These are phyloP conservation scores for Larimichthys polyactis DNA, from an alignment of 2,113 vertebrate genomes.

Conservation along the genomic window DNA sequence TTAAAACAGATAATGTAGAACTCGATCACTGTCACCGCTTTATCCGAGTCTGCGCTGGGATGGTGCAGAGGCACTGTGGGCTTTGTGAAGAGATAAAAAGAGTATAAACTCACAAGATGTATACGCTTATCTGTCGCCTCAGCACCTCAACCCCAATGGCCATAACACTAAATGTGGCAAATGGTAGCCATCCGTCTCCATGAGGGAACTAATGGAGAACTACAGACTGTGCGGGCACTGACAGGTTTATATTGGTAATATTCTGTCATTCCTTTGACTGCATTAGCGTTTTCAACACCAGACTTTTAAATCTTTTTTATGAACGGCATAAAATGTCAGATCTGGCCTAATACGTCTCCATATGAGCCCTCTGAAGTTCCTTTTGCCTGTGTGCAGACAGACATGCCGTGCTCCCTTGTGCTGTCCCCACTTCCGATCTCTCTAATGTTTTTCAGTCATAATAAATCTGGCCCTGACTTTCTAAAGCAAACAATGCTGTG, in stretches of 20 bases:
- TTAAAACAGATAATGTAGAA: not conserved
- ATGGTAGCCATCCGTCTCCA: constrained; percentile 66
- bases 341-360: constrained; percentile 58
- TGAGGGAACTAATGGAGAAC: constrained; percentile 43
- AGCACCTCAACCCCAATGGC: constrained; percentile 32
- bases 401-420: constrained; percentile 86
- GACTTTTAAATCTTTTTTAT: constrained; percentile 63
- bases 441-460: constrained; percentile 93
- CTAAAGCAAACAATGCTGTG: constrained; percentile 95
- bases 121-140: constrained; percentile 49
- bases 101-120: constrained; percentile 44
- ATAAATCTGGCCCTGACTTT: constrained; percentile 95
- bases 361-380: constrained; percentile 52
- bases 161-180: constrained; percentile 66
- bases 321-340: constrained; percentile 56
- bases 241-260: constrained; percentile 60
- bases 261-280: constrained; percentile 54
- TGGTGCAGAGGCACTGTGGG: not conserved
- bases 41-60: not conserved
- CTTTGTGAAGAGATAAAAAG: constrained; percentile 34
- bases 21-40: not conserved
- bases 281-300: constrained; percentile 64
- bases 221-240: constrained; percentile 7
- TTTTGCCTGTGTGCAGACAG: constrained; percentile 82
- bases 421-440: constrained; percentile 90